phyloP scores from a whole-genome alignment of 2,888 invertebrate species.

The Coecobrya sp. region DNA sequence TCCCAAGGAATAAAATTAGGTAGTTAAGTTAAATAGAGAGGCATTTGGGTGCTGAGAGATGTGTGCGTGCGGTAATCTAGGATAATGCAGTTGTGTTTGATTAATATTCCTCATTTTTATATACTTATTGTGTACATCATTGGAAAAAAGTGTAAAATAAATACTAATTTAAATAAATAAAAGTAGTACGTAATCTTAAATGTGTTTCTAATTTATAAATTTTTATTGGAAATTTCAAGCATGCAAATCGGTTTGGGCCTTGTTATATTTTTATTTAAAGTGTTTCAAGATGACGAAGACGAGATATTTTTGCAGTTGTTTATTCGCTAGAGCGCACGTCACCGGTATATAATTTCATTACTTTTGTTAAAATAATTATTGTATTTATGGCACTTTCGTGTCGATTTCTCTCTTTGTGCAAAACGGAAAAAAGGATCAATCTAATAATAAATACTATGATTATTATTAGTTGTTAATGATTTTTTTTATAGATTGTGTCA shows the following conservation, averaged over 20 bases:
- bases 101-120: neutral
- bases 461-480: neutral
- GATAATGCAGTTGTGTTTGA: neutral
- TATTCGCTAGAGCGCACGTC: conserved; percentile 11
- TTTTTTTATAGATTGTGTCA: conserved; percentile 15
- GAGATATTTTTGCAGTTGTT: neutral
- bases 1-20: too few relatives aligned
- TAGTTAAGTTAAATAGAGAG: too few relatives aligned
- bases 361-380: neutral
- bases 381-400: conserved; percentile 71
- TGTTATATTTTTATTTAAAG: neutral
- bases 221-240: neutral
- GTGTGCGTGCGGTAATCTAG: too few relatives aligned
- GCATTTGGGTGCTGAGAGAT: too few relatives aligned
- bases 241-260: neutral
- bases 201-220: neutral
- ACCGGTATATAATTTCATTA: neutral
- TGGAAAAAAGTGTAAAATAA: conserved; percentile 7
- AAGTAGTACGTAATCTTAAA: neutral
- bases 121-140: neutral
- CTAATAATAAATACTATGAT: neutral
- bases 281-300: neutral
- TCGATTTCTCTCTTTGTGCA: conserved; percentile 54
- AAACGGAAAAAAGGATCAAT: conserved; percentile 45
- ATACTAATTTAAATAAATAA: conserved; percentile 13